Evolutionary conservation across 2,113 vertebrate genomes (phyloP).

Genomic region (Phoxinus phoxinus): DNA sequence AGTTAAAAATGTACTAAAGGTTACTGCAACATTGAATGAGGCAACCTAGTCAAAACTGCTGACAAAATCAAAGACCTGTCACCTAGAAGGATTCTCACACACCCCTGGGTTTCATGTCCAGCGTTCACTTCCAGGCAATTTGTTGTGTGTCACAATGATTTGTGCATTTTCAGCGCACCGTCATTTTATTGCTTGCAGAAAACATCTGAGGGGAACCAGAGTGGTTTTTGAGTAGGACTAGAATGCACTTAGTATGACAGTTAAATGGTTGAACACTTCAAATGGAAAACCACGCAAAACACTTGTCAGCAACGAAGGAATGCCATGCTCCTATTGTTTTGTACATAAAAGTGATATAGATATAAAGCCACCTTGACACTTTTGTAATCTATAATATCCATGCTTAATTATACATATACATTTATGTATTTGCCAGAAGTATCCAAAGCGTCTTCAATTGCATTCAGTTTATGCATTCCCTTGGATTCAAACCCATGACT

Average conservation of each 20-base stretch:
- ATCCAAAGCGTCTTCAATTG: neutral
- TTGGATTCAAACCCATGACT: neutral
- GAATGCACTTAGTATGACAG: conserved; percentile 27
- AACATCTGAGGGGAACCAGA: neutral
- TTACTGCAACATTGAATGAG: neutral
- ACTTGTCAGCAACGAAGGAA: neutral
- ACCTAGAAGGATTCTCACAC: neutral
- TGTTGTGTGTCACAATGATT: neutral
- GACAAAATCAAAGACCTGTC: conserved; percentile 3
- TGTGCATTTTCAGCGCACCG: neutral
- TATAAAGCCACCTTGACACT: neutral
- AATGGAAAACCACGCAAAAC: conserved; percentile 34
- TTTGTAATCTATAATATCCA: neutral
- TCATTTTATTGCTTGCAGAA: conserved; percentile 5
- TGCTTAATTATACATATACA: neutral
- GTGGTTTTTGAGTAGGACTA: neutral
- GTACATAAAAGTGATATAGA: neutral
- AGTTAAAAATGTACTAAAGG: conserved; percentile 1
- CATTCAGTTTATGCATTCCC: neutral
- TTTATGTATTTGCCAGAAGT: neutral
- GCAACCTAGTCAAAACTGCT: neutral
- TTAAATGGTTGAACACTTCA: conserved; percentile 39
- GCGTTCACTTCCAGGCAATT: neutral
- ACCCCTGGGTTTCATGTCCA: neutral
- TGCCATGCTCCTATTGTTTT: neutral